Base-by-base conservation (phyloP, 2,113 vertebrate genomes). In the Thymallus thymallus region DNA sequence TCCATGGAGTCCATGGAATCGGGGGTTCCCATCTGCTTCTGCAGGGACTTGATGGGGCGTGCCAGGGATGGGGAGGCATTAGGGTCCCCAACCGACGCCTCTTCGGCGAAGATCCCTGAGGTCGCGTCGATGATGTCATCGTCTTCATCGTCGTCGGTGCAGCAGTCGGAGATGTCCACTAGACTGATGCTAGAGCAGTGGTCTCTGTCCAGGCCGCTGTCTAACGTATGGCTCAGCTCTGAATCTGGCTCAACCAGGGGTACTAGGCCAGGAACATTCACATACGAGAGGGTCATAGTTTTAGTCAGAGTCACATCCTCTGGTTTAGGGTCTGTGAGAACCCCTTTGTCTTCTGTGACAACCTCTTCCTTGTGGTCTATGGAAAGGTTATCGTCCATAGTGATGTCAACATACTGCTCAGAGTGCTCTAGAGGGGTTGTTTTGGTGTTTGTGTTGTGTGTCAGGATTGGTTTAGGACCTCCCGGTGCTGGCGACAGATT, bases 1-100 rank as follows among this genome's bases (percentile, higher is more conserved):
- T 96, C 95, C 82, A 96, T 90, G 0, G 95, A 96, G 60, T 96
- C 95, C 90, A 96, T 87, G 1, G 95, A 95, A 71, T 96, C 95
- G 0, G 96, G 96, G 0, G 95, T 96, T 20, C 93, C 95, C 26
- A 88, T 93, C 82, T 95, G 95, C 89, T 95, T 96, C 90, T 96
- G 95, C 51, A 95, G 87, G 2, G 93, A 93, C 82, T 93, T 93
- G 63, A 94, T 86, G 1, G 48, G 16, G 18, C 5, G 1, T 4
- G 1, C 5, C 48, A 51, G 48, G 16, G 91, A 84, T 0, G 92
- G 91, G 23, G 87, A 89, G 0, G 73, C 71, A 0, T 70, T 71
- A n/a, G 79, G 72, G 12, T 94, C 95, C 0, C 12, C 87, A 64
- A 51, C 48, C 16, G 16, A 14, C 1, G 86, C 89, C 77, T 95